phyloP scores from a whole-genome alignment of 2,113 vertebrate species.

The Parus major region DNA sequence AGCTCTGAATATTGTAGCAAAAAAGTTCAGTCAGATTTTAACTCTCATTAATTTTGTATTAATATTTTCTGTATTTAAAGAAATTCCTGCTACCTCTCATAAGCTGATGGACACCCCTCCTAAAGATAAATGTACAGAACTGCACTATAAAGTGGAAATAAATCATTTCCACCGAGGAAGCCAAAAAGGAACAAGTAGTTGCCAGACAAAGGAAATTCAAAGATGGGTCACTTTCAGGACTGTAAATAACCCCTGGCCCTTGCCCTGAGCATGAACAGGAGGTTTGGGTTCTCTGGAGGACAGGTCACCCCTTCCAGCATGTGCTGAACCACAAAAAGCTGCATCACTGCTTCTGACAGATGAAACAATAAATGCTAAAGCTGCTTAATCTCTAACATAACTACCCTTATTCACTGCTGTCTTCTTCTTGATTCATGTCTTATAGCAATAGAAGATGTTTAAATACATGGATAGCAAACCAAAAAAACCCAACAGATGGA shows the following conservation, averaged over 20 bases:
- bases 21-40: not conserved
- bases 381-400: not conserved
- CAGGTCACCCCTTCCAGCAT: not conserved
- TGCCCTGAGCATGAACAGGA: not conserved
- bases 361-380: not conserved
- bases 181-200: not conserved
- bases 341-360: not conserved
- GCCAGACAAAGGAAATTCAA: not conserved
- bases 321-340: not conserved
- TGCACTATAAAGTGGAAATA: not conserved
- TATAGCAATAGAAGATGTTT: not conserved
- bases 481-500: not conserved
- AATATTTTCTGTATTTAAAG: not conserved
- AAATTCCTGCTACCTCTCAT: not conserved
- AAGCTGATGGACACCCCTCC: not conserved
- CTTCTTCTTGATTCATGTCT: not conserved
- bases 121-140: not conserved
- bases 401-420: not conserved
- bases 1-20: not conserved
- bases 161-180: not conserved
- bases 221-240: not conserved
- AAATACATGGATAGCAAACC: not conserved
- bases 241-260: not conserved
- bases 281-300: not conserved
- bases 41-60: not conserved